Percentiles rank a stretch among this genome's conserved stretches.
Conservation (phyloP, 2,113 vertebrate genomes). For the Potamarius usumacintae region DNA sequence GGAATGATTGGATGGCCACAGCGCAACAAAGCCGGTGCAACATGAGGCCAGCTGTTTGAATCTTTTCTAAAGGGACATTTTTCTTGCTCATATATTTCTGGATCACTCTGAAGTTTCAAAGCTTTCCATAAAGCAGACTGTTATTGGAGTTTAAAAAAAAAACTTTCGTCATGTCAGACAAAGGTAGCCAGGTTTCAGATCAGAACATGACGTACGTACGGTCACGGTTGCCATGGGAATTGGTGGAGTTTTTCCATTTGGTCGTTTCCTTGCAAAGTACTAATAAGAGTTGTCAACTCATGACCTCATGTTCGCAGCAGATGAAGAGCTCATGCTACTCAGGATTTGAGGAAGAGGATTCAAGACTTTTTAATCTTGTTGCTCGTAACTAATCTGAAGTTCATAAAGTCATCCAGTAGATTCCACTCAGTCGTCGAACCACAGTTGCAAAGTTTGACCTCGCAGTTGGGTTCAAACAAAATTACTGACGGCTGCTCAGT, state of each 20-base stretch:
- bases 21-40: slow-evolving; percentile 48
- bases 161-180: not conserved
- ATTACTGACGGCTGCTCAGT: not conserved
- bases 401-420: not conserved
- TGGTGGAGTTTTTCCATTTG: not conserved
- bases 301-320: too few species aligned
- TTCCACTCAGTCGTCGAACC: not conserved
- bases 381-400: not conserved
- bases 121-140: slow-evolving; percentile 46
- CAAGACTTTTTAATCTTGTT: not conserved
- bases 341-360: not conserved
- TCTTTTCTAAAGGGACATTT: slow-evolving; percentile 19
- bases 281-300: not conserved
- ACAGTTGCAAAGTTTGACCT: not conserved
- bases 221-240: not conserved
- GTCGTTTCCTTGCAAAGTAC: not conserved
- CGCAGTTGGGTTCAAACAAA: not conserved
- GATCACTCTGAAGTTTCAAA: slow-evolving; percentile 20
- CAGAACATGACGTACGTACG: not conserved
- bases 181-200: not conserved
- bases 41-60: not conserved
- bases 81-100: slow-evolving; percentile 21
- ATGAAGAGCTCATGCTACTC: not conserved
- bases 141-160: slow-evolving; percentile 40
- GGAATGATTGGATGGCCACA: slow-evolving; percentile 69